These are phyloP conservation scores for Venturia canescens DNA, from an alignment of 1,140 invertebrate species.

Conservation along the genomic window DNA sequence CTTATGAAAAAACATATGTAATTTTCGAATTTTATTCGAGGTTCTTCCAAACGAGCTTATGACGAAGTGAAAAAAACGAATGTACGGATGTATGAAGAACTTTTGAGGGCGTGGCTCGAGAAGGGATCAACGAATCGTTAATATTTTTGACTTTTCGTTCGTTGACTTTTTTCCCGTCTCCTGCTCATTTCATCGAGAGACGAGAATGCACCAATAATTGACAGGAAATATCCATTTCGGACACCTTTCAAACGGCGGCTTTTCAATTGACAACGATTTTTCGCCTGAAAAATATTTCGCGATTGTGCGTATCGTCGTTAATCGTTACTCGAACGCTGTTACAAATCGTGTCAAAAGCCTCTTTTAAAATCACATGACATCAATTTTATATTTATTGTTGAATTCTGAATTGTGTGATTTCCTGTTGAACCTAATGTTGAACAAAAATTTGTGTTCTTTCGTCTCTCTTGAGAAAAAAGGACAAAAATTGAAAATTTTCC, in stretches of 20 bases:
- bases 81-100: neutral
- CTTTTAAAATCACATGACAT: no score
- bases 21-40: constrained; percentile 28
- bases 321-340: no score
- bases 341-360: no score
- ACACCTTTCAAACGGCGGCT: no score
- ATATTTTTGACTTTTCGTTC: neutral
- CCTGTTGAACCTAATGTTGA: neutral
- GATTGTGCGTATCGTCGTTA: no score
- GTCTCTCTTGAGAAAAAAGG: neutral
- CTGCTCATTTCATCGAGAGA: neutral
- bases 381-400: constrained; percentile 33
- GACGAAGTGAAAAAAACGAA: neutral
- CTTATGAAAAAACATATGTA: no score
- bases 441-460: no score
- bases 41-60: constrained; percentile 13
- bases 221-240: no score
- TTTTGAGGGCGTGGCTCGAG: constrained; percentile 27
- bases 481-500: neutral
- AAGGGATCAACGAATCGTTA: constrained; percentile 32
- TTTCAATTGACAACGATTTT: no score
- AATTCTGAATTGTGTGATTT: constrained; percentile 13
- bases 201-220: neutral
- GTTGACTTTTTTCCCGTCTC: neutral
- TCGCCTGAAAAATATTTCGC: no score